Evolutionary conservation across 2,113 vertebrate species (phyloP).

Genomic region (Hypanus sabinus): DNA sequence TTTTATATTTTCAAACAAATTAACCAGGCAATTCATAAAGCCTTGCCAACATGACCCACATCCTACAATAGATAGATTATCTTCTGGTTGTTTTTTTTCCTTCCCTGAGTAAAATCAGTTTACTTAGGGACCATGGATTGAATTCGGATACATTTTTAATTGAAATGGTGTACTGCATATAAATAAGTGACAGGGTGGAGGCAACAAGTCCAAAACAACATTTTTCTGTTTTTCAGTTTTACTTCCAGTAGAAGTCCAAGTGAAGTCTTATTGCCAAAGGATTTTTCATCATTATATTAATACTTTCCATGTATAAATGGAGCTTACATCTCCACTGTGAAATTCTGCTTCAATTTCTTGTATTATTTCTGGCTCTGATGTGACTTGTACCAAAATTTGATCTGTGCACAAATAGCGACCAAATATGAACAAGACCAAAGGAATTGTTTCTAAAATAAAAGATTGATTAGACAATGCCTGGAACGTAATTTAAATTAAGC

Average conservation of each 20-base stretch:
- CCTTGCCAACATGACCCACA: neutral
- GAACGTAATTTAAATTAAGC: neutral
- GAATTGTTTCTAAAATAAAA: neutral
- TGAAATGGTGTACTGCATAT: neutral
- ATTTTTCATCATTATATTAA: neutral
- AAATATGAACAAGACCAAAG: neutral
- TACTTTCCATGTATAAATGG: neutral
- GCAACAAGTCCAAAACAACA: neutral
- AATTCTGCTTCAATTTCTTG: neutral
- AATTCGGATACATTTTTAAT: neutral
- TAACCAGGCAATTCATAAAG: neutral
- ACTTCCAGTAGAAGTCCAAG: neutral
- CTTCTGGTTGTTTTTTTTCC: neutral
- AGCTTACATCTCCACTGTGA: neutral
- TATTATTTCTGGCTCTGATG: neutral
- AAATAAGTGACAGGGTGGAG: neutral
- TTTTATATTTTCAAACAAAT: neutral
- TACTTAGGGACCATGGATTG: neutral
- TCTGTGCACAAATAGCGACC: neutral
- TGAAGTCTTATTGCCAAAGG: neutral
- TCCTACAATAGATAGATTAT: neutral
- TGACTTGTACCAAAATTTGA: neutral
- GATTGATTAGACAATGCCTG: neutral
- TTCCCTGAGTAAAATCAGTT: neutral
- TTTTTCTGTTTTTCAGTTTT: neutral